These are phyloP conservation scores for Pyrrhia umbra DNA, from an alignment of 2,888 invertebrate genomes.

Conservation along the genomic window DNA sequence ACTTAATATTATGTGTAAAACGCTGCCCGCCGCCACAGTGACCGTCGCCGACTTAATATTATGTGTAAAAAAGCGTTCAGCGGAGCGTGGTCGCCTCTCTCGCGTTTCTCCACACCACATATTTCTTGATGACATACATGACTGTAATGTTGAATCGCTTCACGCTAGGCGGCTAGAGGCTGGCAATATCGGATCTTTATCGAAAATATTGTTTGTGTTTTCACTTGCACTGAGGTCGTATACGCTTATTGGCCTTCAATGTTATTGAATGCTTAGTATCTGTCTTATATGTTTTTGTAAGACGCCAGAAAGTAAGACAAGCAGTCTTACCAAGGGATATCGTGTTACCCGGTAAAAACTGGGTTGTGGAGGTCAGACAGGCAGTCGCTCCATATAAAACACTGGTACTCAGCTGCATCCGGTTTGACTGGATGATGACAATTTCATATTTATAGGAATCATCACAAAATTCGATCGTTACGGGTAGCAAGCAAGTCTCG, in stretches of 20 bases:
- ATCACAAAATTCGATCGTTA: no score
- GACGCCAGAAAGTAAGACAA: no score
- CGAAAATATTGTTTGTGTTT: conserved; percentile 48
- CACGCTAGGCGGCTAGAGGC: conserved; percentile 73
- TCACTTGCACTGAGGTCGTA: conserved; percentile 55
- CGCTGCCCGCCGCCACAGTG: conserved; percentile 57
- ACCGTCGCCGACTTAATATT: conserved; percentile 56
- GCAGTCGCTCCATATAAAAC: no score
- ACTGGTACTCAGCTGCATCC: no score
- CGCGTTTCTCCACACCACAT: conserved; percentile 88
- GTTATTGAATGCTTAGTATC: not conserved
- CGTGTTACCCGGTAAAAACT: no score
- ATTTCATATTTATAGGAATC: no score
- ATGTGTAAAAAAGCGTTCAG: conserved; percentile 79
- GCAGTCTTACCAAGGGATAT: no score
- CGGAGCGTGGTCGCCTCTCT: conserved; percentile 81
- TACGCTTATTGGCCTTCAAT: conserved; percentile 1
- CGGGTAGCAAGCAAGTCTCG: no score
- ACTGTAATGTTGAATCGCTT: conserved; percentile 76
- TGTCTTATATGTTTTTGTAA: no score
- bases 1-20: conserved; percentile 72
- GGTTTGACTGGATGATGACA: no score
- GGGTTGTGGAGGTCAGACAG: no score
- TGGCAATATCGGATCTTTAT: conserved; percentile 63
- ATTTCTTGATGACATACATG: conserved; percentile 85